phyloP scores from a whole-genome alignment of 2,113 vertebrate species.

The Indicator maculatus region DNA sequence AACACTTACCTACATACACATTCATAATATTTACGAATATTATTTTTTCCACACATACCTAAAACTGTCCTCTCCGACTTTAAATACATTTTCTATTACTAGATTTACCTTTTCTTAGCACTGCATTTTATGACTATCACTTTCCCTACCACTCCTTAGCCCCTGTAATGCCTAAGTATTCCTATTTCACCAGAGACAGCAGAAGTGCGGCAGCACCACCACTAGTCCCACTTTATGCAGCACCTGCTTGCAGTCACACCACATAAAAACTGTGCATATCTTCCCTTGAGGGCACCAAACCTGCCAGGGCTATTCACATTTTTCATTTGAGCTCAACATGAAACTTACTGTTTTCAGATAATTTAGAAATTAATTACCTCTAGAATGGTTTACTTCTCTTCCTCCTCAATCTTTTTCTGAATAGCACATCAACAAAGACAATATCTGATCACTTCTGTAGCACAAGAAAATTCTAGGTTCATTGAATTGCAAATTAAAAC shows the following conservation, averaged over 20 bases:
- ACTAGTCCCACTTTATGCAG: background rate
- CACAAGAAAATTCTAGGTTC: background rate
- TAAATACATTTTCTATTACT: background rate
- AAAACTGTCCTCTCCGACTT: background rate
- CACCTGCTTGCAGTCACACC: background rate
- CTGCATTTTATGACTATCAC: background rate
- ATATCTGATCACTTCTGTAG: background rate
- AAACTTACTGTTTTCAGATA: background rate
- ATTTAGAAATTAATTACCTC: background rate
- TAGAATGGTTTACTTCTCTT: background rate
- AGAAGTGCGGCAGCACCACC: slow-evolving; percentile 57
- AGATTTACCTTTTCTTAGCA: background rate
- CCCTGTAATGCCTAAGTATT: background rate
- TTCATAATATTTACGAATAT: background rate
- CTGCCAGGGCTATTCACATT: background rate
- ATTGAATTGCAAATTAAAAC: background rate
- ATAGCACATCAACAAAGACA: accelerated
- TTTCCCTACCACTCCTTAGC: background rate
- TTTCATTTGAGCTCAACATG: background rate
- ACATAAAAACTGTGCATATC: background rate
- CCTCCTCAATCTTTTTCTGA: background rate
- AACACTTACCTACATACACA: background rate
- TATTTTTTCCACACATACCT: background rate
- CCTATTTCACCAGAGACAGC: background rate
- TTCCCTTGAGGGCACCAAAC: accelerated